A percentile compares a stretch with the other conserved stretches of the same genome.
Conservation (phyloP, 1,140 invertebrate species). For the Habropoda laboriosa region DNA sequence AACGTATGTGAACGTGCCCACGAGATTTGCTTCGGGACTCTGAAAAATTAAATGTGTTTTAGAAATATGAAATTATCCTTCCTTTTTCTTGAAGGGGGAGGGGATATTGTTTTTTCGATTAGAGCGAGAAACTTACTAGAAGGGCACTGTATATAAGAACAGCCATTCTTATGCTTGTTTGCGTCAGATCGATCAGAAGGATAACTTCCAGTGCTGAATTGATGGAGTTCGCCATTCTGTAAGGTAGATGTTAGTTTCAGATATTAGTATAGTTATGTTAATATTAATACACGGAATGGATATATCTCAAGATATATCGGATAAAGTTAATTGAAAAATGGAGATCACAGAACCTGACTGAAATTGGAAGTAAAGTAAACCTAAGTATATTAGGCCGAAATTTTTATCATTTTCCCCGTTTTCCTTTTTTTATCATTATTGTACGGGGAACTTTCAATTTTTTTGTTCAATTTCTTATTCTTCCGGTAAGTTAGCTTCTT, state of each 20-base stretch:
- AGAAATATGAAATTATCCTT: background rate
- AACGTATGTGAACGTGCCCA: background rate
- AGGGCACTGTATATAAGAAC: background rate
- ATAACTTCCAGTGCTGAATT: conserved; percentile 11
- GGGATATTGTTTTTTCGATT: too few relatives aligned
- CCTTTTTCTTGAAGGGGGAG: too few relatives aligned
- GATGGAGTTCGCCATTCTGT: background rate
- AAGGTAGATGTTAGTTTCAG: background rate
- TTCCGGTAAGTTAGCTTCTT: too few relatives aligned
- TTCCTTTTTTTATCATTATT: too few relatives aligned
- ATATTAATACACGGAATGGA: background rate
- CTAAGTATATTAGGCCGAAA: too few relatives aligned
- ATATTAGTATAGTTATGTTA: background rate
- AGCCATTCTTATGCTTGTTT: conserved; percentile 7
- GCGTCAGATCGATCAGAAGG: background rate
- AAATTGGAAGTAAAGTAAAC: too few relatives aligned
- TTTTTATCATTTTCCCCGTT: too few relatives aligned
- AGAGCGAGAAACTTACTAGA: background rate
- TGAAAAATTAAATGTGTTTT: background rate
- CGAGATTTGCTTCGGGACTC: background rate
- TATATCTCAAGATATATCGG: background rate
- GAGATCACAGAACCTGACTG: too few relatives aligned
- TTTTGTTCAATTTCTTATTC: too few relatives aligned
- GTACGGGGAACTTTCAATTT: too few relatives aligned
- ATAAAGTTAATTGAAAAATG: too few relatives aligned